Evolutionary conservation across 1,140 invertebrate genomes (phyloP), one percentile per base, ranked within the genome.

Genomic region (Camponotus vicinus): DNA sequence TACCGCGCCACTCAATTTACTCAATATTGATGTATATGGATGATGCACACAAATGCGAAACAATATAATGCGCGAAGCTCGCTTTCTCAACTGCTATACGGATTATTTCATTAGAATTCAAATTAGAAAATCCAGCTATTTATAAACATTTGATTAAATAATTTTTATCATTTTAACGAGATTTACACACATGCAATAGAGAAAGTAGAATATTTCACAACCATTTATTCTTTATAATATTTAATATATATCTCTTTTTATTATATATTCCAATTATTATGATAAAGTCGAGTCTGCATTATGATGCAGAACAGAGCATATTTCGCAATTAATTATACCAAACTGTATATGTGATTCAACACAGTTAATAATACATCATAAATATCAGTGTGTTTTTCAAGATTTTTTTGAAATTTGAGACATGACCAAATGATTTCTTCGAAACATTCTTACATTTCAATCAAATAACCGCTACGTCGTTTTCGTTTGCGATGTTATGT

Each of bases 121-220:
- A 45, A 49, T 66, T 78, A 78, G 61, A 66, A 66, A 66, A 66
- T 66, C 5, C n/a, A 63, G 40, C 9, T 45, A 49, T 45, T 18
- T 49, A 66, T 32, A 27, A 18, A 15, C 59, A 64, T 32, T 34
- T 27, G 27, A 78, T 66, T 66, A 78, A 66, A 40, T 61, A 21
- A 42, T 76, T 61, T 61, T 27, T 27, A 75, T 61, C 37, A 27
- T 59, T n/a, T 64, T 45, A 77, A 77, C 32, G 8, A 77, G 15
- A 2, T 32, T 64, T 4, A 32, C 34, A n/a, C 27, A 45, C 2
- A 1, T 75, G 59, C 7, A 21, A 49, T 21, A 69, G 2, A 69
- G 13, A 15, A 45, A 69, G 34, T 40, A 27, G 34, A 66, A 67
- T 79, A 67, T 79, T 79, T 67, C 32, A 52, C 32, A 67, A 79